A percentile compares a stretch with the other conserved stretches of the same genome.
Evolutionary conservation across 2,797 vertebrate genomes (phyloP).

Genomic region (Acestrorhynchus altus): DNA sequence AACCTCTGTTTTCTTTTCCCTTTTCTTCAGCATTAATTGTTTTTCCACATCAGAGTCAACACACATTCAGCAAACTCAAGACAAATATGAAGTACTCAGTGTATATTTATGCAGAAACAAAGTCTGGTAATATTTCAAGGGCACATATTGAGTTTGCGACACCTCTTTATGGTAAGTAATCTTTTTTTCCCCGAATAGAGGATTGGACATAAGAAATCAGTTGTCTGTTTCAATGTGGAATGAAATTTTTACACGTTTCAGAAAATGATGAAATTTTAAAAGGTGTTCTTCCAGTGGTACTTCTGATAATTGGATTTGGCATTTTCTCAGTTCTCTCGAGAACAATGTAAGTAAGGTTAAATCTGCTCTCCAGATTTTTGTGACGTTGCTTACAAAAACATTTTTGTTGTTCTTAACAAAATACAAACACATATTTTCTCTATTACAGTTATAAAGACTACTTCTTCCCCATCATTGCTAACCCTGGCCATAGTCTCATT

Average conservation of each 20-base stretch:
- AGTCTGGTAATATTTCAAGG: constrained; percentile 11
- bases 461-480: constrained; percentile 61
- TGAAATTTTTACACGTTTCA: constrained; percentile 35
- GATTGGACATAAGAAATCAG: background rate
- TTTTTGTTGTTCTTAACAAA: background rate
- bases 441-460: constrained; percentile 62
- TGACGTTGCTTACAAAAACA: background rate
- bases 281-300: constrained; percentile 46
- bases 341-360: constrained; percentile 64
- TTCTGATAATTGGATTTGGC: constrained; percentile 51
- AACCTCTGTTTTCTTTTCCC: background rate
- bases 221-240: background rate
- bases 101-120: constrained; percentile 59
- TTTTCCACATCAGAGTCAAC: constrained; percentile 59
- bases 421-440: background rate
- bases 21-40: constrained; percentile 55
- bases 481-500: constrained; percentile 57
- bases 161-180: constrained; percentile 58
- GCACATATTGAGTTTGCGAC: constrained; percentile 49
- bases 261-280: constrained; percentile 57
- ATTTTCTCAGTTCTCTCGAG: constrained; percentile 60
- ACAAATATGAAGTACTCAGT: constrained; percentile 63
- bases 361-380: background rate
- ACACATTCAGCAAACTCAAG: constrained; percentile 62
- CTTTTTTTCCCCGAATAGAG: background rate